A percentile compares a stretch with the other conserved stretches of the same genome.
phyloP scores from a whole-genome alignment of 1,140 invertebrate genomes.

The Matsumurasca onukii region DNA sequence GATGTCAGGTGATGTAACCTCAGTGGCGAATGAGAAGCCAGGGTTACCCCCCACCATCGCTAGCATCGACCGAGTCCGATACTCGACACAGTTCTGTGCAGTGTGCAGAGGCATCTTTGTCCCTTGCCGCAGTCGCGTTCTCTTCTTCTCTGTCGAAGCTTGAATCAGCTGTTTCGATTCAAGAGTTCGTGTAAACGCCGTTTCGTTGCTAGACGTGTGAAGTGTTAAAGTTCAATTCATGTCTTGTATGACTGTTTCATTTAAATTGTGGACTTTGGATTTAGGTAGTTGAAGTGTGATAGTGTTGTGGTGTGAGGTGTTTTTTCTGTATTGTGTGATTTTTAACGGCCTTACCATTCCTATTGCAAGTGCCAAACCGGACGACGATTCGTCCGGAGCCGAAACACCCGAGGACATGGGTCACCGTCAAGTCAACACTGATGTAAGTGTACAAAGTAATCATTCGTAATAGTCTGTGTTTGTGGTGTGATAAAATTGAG shows the following conservation, averaged over 20 bases:
- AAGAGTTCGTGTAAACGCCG: no score
- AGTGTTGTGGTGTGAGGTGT: neutral
- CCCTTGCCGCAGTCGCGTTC: neutral
- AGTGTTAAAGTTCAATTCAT: neutral
- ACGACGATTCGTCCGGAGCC: constrained; percentile 44
- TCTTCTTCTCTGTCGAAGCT: constrained; percentile 22
- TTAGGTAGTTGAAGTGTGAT: neutral
- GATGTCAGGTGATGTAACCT: no score
- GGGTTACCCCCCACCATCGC: no score
- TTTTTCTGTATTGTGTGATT: constrained; percentile 13
- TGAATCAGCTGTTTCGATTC: constrained; percentile 15
- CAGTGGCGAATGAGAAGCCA: no score
- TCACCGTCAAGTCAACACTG: constrained; percentile 40
- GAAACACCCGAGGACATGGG: constrained; percentile 52
- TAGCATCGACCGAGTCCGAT: no score
- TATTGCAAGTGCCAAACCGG: constrained; percentile 43
- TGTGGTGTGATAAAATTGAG: neutral
- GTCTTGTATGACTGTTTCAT: neutral
- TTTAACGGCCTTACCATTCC: constrained; percentile 43
- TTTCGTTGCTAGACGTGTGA: no score
- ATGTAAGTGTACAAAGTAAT: neutral
- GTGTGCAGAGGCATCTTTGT: neutral
- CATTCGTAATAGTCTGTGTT: neutral
- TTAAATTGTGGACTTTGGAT: constrained; percentile 8
- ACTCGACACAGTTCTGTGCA: neutral